phyloP scores from a whole-genome alignment of 2,797 vertebrate genomes.

The Myotis daubentonii region DNA sequence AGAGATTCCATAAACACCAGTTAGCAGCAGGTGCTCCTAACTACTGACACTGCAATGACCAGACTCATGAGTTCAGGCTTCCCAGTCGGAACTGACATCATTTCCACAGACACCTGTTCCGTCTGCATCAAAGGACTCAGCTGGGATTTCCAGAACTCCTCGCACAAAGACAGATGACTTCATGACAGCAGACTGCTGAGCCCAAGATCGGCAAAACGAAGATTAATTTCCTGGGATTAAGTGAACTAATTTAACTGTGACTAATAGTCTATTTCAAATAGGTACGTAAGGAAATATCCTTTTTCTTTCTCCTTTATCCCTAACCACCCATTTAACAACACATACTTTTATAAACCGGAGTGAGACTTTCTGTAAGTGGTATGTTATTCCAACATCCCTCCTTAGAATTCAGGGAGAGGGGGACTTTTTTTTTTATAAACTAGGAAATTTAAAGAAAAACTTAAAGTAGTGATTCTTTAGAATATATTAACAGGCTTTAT shows the following conservation, averaged over 20 bases:
- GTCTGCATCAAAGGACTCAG: neutral
- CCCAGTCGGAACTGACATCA: rapidly evolving
- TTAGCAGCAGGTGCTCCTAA: neutral
- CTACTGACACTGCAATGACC: rapidly evolving
- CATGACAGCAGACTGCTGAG: neutral
- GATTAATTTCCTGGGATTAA: neutral
- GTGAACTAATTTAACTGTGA: neutral
- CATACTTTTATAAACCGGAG: neutral
- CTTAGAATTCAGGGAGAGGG: neutral
- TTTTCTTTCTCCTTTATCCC: constrained; percentile 47
- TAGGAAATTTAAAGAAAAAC: constrained; percentile 17
- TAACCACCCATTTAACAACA: neutral
- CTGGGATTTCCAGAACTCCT: neutral
- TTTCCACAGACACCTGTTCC: neutral
- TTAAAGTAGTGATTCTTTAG: neutral
- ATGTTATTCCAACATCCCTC: neutral
- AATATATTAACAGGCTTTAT: neutral
- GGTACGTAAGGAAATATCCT: neutral
- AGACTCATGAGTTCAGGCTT: rapidly evolving
- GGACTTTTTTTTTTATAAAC: neutral
- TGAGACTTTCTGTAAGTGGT: neutral
- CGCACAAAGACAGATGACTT: neutral
- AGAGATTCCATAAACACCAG: neutral
- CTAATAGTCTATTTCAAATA: neutral
- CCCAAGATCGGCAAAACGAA: neutral